Evolutionary conservation across 2,797 vertebrate species (phyloP).

Genomic region (Neosilurus hyrtlii): DNA sequence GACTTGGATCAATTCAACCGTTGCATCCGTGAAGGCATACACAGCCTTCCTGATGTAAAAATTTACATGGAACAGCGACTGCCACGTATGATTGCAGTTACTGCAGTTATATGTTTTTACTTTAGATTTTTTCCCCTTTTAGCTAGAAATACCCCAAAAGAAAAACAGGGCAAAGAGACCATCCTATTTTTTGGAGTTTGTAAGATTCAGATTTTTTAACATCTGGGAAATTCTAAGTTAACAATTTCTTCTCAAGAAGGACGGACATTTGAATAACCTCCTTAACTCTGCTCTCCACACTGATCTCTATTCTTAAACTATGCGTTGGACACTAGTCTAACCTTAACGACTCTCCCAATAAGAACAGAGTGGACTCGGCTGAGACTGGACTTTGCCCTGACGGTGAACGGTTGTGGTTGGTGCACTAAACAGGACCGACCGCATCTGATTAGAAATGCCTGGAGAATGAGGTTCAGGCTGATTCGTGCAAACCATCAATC

Average conservation of each 20-base stretch:
- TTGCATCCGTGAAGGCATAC: no score
- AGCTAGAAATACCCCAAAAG: not conserved
- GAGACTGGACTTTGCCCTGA: constrained; percentile 19
- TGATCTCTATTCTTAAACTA: not conserved
- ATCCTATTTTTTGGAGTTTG: not conserved
- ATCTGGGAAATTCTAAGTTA: no score
- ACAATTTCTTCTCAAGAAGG: not conserved
- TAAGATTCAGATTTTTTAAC: not conserved
- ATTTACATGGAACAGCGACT: no score
- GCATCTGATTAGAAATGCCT: constrained; percentile 49
- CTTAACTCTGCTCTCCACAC: not conserved
- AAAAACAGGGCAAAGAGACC: not conserved
- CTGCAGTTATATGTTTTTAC: no score
- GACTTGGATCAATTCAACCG: no score
- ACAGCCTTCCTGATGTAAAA: no score
- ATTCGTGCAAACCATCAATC: constrained; percentile 52
- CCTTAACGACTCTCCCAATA: not conserved
- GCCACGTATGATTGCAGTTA: no score
- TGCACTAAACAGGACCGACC: constrained; percentile 38
- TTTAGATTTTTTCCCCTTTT: not conserved
- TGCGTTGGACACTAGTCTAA: not conserved
- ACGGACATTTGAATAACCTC: not conserved
- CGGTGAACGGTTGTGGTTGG: not conserved
- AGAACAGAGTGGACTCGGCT: not conserved
- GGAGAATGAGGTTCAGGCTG: constrained; percentile 24